phyloP scores from a whole-genome alignment of 2,888 invertebrate genomes.

The Zonitis immaculata region DNA sequence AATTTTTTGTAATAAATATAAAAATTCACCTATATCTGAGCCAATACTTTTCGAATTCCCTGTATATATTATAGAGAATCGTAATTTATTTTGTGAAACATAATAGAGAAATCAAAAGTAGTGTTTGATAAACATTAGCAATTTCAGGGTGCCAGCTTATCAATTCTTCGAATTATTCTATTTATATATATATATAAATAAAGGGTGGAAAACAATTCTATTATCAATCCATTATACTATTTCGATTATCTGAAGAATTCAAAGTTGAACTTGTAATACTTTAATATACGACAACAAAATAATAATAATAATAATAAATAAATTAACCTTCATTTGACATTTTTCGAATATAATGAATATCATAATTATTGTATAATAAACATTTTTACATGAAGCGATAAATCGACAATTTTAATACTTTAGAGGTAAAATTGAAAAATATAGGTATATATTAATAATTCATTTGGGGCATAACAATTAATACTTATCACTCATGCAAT shows the following conservation, averaged over 20 bases:
- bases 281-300: not conserved
- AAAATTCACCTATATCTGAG: no score
- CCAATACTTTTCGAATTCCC: no score
- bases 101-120: no score
- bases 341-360: slow-evolving; percentile 11
- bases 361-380: slow-evolving; percentile 5
- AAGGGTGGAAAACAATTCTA: not conserved
- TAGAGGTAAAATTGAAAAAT: slow-evolving; percentile 12
- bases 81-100: no score
- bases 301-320: slow-evolving; percentile 8
- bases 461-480: slow-evolving; percentile 28
- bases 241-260: slow-evolving; percentile 19
- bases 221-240: slow-evolving; percentile 15
- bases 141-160: not conserved
- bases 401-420: slow-evolving; percentile 15
- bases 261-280: slow-evolving; percentile 3
- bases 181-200: not conserved
- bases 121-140: not conserved
- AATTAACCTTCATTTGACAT: slow-evolving; percentile 14
- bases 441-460: slow-evolving; percentile 25
- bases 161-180: not conserved
- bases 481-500: slow-evolving; percentile 11
- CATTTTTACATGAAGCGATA: slow-evolving; percentile 11
- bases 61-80: no score
- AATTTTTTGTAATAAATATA: no score